Conservation (phyloP, 2,888 invertebrate species). For the Trachelus troglodyta region DNA sequence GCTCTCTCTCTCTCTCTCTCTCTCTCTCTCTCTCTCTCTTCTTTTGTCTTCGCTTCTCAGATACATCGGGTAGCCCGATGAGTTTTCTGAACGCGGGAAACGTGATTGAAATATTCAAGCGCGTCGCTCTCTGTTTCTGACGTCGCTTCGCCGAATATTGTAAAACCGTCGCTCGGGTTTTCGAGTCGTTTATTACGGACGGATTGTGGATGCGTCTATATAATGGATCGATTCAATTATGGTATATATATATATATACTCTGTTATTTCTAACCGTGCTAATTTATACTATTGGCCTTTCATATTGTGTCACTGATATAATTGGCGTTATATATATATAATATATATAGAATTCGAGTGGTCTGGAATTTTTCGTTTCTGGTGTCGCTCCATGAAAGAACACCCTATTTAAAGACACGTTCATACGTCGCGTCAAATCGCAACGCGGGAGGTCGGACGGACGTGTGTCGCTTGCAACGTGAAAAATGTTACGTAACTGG, state of each 20-base stretch:
- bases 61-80: slow-evolving; percentile 1
- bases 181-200: background rate
- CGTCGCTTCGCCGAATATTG: background rate
- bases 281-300: background rate
- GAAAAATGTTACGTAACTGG: background rate
- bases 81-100: background rate
- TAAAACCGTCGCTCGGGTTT: slow-evolving; percentile 24
- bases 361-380: background rate
- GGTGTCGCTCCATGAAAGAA: background rate
- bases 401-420: background rate
- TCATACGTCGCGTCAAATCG: background rate
- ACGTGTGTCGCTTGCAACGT: background rate
- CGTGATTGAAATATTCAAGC: slow-evolving; percentile 2
- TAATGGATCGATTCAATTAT: background rate
- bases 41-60: slow-evolving; percentile 2
- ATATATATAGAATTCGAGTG: background rate
- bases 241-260: background rate
- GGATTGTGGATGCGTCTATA: background rate
- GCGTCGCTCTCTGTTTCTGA: background rate
- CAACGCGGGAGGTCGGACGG: slow-evolving; percentile 1
- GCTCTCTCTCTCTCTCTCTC: no score
- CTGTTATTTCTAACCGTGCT: background rate
- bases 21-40: no score
- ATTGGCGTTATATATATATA: background rate
- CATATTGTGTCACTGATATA: background rate